Conservation (phyloP, 2,113 vertebrate species). For the Drymodes brunneopygia region DNA sequence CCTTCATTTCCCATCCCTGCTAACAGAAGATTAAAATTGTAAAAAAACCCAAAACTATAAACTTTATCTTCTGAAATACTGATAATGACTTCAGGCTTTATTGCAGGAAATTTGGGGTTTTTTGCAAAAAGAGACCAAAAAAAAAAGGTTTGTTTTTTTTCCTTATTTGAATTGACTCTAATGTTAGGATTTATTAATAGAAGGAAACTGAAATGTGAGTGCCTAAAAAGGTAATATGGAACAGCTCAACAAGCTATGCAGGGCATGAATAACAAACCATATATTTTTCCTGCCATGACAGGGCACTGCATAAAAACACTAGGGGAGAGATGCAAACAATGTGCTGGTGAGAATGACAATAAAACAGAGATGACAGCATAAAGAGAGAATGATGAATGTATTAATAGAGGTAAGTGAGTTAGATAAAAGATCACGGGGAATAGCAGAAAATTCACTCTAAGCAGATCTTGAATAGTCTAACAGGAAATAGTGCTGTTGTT, state of each 20-base stretch:
- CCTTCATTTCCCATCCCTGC: not conserved
- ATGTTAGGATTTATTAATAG: constrained; percentile 29
- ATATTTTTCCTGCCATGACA: constrained; percentile 53
- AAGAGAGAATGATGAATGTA: constrained; percentile 49
- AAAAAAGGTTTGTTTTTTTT: not conserved
- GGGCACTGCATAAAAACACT: constrained; percentile 56
- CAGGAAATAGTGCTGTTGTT: constrained; percentile 7
- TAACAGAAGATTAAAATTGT: not conserved
- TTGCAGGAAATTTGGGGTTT: not conserved
- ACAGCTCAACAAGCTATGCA: constrained; percentile 31
- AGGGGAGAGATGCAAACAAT: constrained; percentile 48
- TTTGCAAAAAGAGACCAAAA: not conserved
- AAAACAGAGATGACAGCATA: constrained; percentile 39
- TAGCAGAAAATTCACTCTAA: constrained; percentile 18
- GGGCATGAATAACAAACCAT: constrained; percentile 42
- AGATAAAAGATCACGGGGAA: constrained; percentile 24
- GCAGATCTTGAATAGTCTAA: not conserved
- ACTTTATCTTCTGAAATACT: not conserved
- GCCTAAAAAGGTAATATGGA: constrained; percentile 7
- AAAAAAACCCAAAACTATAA: not conserved
- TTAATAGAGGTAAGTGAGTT: constrained; percentile 40
- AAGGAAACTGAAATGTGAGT: not conserved
- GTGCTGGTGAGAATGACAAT: constrained; percentile 39
- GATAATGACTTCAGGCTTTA: not conserved
- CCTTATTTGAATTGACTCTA: not conserved